Conservation (phyloP, 2,113 vertebrate genomes). For the Xiphorhynchus elegans region DNA sequence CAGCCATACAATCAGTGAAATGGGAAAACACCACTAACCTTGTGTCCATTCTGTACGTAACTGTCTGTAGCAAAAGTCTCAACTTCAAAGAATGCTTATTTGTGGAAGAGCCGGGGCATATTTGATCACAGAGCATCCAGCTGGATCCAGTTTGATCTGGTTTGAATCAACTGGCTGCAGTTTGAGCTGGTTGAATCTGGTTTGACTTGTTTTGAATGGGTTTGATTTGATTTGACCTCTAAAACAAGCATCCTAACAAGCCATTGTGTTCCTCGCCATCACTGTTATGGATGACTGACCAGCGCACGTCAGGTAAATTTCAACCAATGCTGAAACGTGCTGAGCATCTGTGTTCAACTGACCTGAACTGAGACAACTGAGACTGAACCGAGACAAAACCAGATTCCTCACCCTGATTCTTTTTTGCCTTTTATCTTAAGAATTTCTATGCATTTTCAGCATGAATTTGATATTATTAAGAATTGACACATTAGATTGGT, state of each 20-base stretch:
- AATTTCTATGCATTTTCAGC: background rate
- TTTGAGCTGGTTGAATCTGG: background rate
- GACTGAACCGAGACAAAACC: background rate
- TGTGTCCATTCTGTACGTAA: fast-evolving
- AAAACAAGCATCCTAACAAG: background rate
- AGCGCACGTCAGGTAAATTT: background rate
- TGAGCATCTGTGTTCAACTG: background rate
- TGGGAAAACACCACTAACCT: background rate
- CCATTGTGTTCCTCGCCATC: background rate
- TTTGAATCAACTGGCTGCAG: background rate
- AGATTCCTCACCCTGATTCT: background rate
- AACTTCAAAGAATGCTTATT: background rate
- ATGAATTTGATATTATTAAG: background rate
- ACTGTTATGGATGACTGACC: background rate
- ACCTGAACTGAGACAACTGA: background rate
- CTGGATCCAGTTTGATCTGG: background rate
- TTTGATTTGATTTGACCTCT: background rate
- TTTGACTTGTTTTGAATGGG: background rate
- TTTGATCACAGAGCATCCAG: background rate
- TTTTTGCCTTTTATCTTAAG: background rate
- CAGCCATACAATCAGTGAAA: background rate
- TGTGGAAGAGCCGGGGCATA: background rate
- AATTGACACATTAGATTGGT: background rate
- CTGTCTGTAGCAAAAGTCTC: background rate
- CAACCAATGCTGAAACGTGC: background rate